Conservation (phyloP, 2,888 invertebrate species). For the Erpobdella octoculata region DNA sequence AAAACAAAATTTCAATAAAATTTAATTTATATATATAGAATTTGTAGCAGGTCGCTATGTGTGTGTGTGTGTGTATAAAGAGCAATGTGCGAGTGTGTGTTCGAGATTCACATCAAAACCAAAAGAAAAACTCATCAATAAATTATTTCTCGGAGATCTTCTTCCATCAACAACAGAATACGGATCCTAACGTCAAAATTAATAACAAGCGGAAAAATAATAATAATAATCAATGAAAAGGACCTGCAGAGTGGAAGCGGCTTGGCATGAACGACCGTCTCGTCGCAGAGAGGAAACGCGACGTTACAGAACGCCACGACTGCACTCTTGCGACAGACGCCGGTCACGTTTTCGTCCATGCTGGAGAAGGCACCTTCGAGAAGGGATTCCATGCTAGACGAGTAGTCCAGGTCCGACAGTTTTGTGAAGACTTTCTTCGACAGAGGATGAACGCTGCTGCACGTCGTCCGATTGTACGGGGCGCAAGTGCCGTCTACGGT, state of each 20-base stretch:
- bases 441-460: neutral
- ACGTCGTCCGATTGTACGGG: neutral
- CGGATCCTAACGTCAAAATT: neutral
- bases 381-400: neutral
- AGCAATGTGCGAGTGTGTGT: too few species aligned
- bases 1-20: too few species aligned
- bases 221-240: neutral
- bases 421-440: neutral
- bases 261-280: neutral
- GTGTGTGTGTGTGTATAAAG: too few species aligned
- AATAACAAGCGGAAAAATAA: neutral
- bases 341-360: neutral
- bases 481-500: neutral
- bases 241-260: neutral
- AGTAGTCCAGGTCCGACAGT: neutral
- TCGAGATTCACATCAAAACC: neutral
- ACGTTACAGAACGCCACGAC: neutral
- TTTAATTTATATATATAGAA: too few species aligned
- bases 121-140: neutral
- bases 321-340: neutral
- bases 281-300: neutral
- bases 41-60: too few species aligned
- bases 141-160: too few species aligned
- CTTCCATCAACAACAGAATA: neutral
- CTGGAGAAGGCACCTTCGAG: neutral